These are phyloP conservation scores for Drepanosiphum platanoidis DNA, from an alignment of 2,888 invertebrate genomes.

Conservation along the genomic window DNA sequence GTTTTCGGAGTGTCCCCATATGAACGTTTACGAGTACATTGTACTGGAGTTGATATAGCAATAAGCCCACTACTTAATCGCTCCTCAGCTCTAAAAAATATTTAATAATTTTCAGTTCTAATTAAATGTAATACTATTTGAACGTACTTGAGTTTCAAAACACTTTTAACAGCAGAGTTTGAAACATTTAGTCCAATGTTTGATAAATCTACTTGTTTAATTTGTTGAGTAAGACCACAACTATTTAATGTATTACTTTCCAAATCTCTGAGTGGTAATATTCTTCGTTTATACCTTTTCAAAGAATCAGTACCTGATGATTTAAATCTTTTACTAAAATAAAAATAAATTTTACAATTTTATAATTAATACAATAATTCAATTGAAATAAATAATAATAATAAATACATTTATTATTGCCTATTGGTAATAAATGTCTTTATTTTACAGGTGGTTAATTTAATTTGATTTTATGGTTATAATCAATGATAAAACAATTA, in stretches of 20 bases:
- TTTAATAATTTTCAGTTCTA: background rate
- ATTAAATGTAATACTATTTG: background rate
- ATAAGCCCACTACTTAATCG: constrained; percentile 53
- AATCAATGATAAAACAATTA: too few relatives aligned
- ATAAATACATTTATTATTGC: too few relatives aligned
- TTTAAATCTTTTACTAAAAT: constrained; percentile 54
- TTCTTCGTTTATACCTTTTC: constrained; percentile 40
- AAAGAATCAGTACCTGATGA: constrained; percentile 32
- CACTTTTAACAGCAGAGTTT: constrained; percentile 66
- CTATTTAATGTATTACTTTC: constrained; percentile 55
- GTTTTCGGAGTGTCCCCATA: constrained; percentile 65
- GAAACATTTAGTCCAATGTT: constrained; percentile 55
- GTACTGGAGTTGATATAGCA: constrained; percentile 46
- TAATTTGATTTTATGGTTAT: too few relatives aligned
- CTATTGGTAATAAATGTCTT: too few relatives aligned
- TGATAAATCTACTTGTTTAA: constrained; percentile 73
- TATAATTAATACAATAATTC: background rate
- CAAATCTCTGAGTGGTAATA: constrained; percentile 56
- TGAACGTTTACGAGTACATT: constrained; percentile 49
- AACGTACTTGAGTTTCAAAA: constrained; percentile 72
- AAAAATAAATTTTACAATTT: background rate
- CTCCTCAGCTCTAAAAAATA: constrained; percentile 34
- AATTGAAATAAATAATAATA: too few relatives aligned
- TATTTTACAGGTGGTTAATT: too few relatives aligned
- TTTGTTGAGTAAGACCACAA: constrained; percentile 79